Conservation (phyloP, 1,140 invertebrate genomes). For the Neocloeon triangulifer region DNA sequence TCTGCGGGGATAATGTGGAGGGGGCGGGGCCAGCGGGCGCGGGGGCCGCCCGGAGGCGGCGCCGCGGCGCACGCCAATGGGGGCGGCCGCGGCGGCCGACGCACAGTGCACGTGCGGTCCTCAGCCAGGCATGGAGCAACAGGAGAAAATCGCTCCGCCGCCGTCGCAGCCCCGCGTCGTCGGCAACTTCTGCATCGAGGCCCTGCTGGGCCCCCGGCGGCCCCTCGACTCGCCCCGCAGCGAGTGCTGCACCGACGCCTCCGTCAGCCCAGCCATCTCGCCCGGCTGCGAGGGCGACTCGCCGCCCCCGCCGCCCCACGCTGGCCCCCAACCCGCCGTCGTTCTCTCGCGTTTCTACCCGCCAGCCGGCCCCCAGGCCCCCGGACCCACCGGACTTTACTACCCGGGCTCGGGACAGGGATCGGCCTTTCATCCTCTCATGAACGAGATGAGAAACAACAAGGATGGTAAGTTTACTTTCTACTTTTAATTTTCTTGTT, state of each 20-base stretch:
- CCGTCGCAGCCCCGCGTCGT: no score
- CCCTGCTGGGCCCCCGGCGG: constrained; percentile 26
- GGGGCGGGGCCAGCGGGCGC: no score
- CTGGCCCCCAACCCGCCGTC: constrained; percentile 13
- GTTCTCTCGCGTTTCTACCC: constrained; percentile 14
- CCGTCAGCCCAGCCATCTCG: constrained; percentile 19
- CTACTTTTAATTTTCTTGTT: no score
- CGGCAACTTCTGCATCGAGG: constrained; percentile 45
- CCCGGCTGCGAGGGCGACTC: constrained; percentile 18
- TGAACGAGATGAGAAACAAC: no score
- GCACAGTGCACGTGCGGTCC: no score
- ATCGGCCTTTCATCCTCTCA: constrained; percentile 4
- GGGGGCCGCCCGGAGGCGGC: no score
- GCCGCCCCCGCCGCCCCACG: constrained; percentile 7
- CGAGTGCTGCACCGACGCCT: constrained; percentile 10
- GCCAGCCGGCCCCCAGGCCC: constrained; percentile 11
- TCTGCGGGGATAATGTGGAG: no score
- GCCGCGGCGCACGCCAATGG: no score
- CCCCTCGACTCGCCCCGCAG: constrained; percentile 16
- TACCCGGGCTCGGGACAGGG: neutral
- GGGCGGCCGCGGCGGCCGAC: no score
- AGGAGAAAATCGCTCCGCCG: no score
- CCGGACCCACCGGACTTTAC: neutral
- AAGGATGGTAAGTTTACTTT: no score
- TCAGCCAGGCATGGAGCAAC: no score